Evolutionary conservation across 2,888 invertebrate genomes (phyloP).

Genomic region (Hypomecis punctinalis): DNA sequence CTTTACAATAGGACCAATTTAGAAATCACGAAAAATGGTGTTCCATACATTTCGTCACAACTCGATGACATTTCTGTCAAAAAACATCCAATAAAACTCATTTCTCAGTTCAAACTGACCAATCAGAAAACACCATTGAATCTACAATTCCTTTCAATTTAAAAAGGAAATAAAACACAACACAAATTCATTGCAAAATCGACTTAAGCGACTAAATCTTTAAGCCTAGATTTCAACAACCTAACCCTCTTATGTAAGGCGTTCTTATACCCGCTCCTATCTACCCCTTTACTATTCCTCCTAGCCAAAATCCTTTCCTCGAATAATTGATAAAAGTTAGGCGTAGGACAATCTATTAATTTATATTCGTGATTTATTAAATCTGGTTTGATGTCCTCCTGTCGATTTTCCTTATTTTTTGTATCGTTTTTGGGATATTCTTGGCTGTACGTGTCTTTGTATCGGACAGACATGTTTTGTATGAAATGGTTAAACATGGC

Average conservation of each 20-base stretch:
- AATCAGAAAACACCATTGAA: too few relatives aligned
- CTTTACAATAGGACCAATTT: too few relatives aligned
- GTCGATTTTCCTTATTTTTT: conserved; percentile 13
- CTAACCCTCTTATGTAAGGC: conserved; percentile 76
- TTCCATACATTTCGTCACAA: too few relatives aligned
- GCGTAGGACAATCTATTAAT: conserved; percentile 72
- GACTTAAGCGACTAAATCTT: conserved; percentile 67
- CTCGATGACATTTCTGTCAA: too few relatives aligned
- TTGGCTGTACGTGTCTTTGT: conserved; percentile 42
- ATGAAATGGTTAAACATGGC: conserved; percentile 93
- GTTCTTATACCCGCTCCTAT: conserved; percentile 70
- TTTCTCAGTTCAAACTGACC: too few relatives aligned
- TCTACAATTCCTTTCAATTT: neutral
- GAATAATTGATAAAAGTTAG: conserved; percentile 75
- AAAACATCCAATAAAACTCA: too few relatives aligned
- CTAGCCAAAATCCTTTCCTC: conserved; percentile 61
- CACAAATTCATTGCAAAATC: neutral
- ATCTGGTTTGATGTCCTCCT: conserved; percentile 1
- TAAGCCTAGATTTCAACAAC: conserved; percentile 71
- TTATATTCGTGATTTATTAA: conserved; percentile 24
- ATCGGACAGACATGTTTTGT: conserved; percentile 75
- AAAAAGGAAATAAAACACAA: conserved; percentile 1
- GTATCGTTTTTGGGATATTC: conserved; percentile 32
- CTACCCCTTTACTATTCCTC: conserved; percentile 52
- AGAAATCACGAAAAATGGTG: too few relatives aligned